These are phyloP conservation scores for Acleris sparsana DNA, from an alignment of 2,888 invertebrate genomes.

Conservation along the genomic window DNA sequence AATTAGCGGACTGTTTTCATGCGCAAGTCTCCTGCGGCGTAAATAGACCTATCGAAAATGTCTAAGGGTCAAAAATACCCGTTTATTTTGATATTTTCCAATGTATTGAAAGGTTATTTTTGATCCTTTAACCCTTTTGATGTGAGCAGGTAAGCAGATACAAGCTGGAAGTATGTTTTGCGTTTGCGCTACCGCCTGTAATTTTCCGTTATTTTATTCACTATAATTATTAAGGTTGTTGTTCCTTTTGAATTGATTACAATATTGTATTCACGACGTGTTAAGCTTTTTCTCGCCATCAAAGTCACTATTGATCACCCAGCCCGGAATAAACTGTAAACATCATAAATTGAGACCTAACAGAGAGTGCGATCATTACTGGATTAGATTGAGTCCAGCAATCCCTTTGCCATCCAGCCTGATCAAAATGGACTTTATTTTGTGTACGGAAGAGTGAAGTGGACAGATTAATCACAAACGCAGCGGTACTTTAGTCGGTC, in stretches of 20 bases:
- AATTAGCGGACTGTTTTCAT: too few relatives aligned
- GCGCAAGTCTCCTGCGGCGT: too few relatives aligned
- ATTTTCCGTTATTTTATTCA: too few relatives aligned
- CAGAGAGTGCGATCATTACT: constrained; percentile 59
- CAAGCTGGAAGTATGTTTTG: too few relatives aligned
- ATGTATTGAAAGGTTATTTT: too few relatives aligned
- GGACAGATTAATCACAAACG: constrained; percentile 40
- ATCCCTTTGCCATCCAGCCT: constrained; percentile 45
- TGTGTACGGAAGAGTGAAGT: constrained; percentile 23
- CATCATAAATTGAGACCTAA: constrained; percentile 58
- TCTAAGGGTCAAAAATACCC: too few relatives aligned
- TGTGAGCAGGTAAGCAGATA: too few relatives aligned
- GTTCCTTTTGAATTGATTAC: not conserved
- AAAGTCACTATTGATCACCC: constrained; percentile 22
- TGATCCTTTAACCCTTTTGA: too few relatives aligned
- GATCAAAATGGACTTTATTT: constrained; percentile 44
- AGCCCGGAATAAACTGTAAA: constrained; percentile 52
- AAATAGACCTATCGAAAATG: too few relatives aligned
- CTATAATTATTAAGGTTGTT: too few relatives aligned
- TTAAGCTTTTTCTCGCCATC: constrained; percentile 23
- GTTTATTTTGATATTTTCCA: too few relatives aligned
- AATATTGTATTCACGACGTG: not conserved
- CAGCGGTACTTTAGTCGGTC: constrained; percentile 65
- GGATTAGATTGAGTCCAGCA: constrained; percentile 41
- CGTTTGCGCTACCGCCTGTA: too few relatives aligned